These are phyloP conservation scores for Axis porcinus DNA, from an alignment of 2,113 vertebrate species.

Conservation along the genomic window DNA sequence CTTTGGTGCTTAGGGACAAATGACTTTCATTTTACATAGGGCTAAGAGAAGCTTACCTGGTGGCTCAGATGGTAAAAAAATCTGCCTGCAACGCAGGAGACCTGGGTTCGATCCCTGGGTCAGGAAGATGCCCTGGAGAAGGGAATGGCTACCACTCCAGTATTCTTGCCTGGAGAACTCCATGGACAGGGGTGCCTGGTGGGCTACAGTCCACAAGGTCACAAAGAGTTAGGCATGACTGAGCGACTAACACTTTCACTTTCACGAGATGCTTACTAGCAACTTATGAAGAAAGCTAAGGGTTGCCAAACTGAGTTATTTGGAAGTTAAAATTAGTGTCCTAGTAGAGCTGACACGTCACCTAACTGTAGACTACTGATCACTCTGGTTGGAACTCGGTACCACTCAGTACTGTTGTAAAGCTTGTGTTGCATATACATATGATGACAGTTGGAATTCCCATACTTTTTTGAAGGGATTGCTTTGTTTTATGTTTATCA, in stretches of 20 bases:
- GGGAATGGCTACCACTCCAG: background rate
- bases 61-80: background rate
- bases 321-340: background rate
- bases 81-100: background rate
- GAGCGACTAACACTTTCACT: background rate
- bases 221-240: background rate
- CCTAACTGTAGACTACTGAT: background rate
- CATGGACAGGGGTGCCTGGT: background rate
- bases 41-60: background rate
- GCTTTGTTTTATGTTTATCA: background rate
- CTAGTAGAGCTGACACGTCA: background rate
- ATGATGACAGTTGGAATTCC: background rate
- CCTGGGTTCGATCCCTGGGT: background rate
- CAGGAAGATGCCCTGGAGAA: background rate
- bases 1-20: background rate
- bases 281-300: background rate
- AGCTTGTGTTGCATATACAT: fast-evolving
- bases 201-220: background rate
- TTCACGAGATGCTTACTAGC: background rate
- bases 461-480: background rate
- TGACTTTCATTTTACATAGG: background rate
- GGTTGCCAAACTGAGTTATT: background rate
- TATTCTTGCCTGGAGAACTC: background rate
- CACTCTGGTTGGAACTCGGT: background rate
- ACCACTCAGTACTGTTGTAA: fast-evolving